Percentiles rank a stretch among this genome's conserved stretches.
These are phyloP conservation scores for Hemicrepidius hirtus DNA, from an alignment of 2,888 invertebrate genomes.

Conservation along the genomic window DNA sequence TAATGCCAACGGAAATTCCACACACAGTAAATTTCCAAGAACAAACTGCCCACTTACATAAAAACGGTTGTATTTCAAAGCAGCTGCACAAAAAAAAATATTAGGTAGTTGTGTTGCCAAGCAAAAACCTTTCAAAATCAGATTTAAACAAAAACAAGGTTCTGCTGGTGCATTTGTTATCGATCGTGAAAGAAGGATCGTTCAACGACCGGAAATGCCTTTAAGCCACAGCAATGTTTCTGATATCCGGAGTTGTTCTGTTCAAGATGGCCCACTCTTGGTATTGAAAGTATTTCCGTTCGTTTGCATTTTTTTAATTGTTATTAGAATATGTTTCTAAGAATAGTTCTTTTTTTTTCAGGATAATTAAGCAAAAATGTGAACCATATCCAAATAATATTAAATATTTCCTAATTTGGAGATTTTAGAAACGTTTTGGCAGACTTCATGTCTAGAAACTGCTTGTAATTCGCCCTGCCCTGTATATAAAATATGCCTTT, in stretches of 20 bases:
- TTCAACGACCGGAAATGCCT: slow-evolving; percentile 46
- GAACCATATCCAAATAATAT: too few species aligned
- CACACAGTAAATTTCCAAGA: slow-evolving; percentile 33
- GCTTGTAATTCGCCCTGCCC: too few species aligned
- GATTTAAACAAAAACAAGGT: slow-evolving; percentile 19
- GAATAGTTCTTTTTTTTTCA: too few species aligned
- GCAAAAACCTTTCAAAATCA: slow-evolving; percentile 35
- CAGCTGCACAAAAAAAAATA: slow-evolving; percentile 33
- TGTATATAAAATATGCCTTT: too few species aligned
- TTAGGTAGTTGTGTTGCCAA: slow-evolving; percentile 27
- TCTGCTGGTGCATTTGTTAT: slow-evolving; percentile 41
- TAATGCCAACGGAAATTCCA: slow-evolving; percentile 48
- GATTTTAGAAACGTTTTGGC: too few species aligned
- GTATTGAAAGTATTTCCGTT: slow-evolving; percentile 36
- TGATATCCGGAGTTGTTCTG: slow-evolving; percentile 37
- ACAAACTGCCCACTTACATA: slow-evolving; percentile 25
- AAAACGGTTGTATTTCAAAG: slow-evolving; percentile 22
- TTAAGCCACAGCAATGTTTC: slow-evolving; percentile 45
- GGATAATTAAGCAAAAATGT: too few species aligned
- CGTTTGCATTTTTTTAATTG: neutral
- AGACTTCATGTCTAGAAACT: too few species aligned
- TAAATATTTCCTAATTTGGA: too few species aligned
- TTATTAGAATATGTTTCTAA: too few species aligned
- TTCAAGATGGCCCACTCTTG: slow-evolving; percentile 19
- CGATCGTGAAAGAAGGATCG: slow-evolving; percentile 23